Evolutionary conservation across 2,797 vertebrate genomes (phyloP).

Genomic region (Trematomus bernacchii): DNA sequence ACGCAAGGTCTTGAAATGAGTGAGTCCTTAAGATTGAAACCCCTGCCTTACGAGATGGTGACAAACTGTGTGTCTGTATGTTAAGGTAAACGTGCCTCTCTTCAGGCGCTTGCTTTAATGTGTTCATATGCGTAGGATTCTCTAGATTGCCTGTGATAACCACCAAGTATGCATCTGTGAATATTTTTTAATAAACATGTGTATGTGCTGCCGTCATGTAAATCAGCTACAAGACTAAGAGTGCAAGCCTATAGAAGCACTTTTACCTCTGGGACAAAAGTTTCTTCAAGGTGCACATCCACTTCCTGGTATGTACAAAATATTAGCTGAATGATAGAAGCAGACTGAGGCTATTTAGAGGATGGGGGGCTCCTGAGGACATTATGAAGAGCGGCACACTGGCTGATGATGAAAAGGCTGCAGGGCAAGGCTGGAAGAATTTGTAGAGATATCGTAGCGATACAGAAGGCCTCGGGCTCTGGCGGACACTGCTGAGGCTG

Average conservation of each 20-base stretch:
- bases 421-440: constrained; percentile 47
- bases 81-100: constrained; percentile 1
- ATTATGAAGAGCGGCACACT: constrained; percentile 42
- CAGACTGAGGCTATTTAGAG: constrained; percentile 52
- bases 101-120: constrained; percentile 21
- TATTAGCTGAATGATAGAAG: constrained; percentile 52
- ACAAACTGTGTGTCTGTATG: constrained; percentile 57
- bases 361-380: constrained; percentile 48
- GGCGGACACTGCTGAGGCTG: constrained; percentile 42
- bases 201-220: neutral
- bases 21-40: constrained; percentile 76
- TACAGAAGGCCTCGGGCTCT: constrained; percentile 39
- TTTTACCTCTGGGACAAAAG: constrained; percentile 45
- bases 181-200: constrained; percentile 1
- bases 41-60: constrained; percentile 56
- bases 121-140: neutral
- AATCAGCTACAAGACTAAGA: neutral
- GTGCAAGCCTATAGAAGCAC: constrained; percentile 27
- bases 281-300: constrained; percentile 54
- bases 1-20: constrained; percentile 86
- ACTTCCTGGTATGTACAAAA: constrained; percentile 50
- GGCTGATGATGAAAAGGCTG: constrained; percentile 66
- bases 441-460: constrained; percentile 61
- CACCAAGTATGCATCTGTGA: neutral
- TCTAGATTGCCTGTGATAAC: neutral